Conservation (phyloP, 2,113 vertebrate genomes). For the Eubucco bourcierii region DNA sequence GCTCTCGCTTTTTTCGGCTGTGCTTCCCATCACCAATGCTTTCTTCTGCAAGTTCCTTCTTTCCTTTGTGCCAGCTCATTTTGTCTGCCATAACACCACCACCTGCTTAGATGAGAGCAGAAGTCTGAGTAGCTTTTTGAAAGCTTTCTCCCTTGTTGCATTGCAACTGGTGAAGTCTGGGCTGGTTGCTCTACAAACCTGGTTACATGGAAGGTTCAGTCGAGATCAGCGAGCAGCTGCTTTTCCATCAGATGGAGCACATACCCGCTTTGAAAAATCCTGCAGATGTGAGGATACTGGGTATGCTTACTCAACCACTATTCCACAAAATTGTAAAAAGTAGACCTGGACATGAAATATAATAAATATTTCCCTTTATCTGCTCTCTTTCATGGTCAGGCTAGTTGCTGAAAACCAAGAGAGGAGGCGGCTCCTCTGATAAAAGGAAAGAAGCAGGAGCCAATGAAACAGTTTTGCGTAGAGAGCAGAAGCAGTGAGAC, state of each 20-base stretch:
- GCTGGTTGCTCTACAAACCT: not conserved
- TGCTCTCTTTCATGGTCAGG: not conserved
- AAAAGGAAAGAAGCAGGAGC: not conserved
- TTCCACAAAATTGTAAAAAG: not conserved
- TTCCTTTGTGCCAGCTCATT: slow-evolving; percentile 58
- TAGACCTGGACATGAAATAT: not conserved
- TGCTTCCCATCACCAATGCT: slow-evolving; percentile 19
- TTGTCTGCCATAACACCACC: slow-evolving; percentile 14
- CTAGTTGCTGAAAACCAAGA: not conserved
- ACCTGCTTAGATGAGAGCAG: not conserved
- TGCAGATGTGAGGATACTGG: not conserved
- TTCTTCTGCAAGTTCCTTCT: slow-evolving; percentile 27
- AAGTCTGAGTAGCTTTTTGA: not conserved
- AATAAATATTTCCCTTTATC: not conserved
- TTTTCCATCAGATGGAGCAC: not conserved
- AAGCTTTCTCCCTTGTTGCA: not conserved
- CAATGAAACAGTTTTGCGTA: not conserved
- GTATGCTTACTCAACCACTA: not conserved
- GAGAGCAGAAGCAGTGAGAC: slow-evolving; percentile 10
- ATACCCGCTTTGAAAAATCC: not conserved
- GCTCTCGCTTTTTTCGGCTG: slow-evolving; percentile 44
- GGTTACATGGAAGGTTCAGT: not conserved
- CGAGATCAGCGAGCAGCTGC: not conserved
- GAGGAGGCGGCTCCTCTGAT: not conserved
- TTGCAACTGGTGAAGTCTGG: not conserved